These are phyloP conservation scores for Tolmerus cingulatus DNA, from an alignment of 2,888 invertebrate species.

Conservation along the genomic window DNA sequence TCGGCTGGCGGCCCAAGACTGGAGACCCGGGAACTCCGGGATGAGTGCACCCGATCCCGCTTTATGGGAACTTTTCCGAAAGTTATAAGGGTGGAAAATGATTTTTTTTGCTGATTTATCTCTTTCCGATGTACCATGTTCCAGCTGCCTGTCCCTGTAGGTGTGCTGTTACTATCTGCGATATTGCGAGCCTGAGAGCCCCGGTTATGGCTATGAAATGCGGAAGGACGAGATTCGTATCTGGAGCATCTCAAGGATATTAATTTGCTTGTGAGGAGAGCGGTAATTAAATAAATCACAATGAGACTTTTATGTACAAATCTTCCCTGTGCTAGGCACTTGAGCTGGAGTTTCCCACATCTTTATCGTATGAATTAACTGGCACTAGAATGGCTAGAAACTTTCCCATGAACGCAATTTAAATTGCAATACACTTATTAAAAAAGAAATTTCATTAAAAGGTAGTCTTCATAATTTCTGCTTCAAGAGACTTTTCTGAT, in stretches of 20 bases:
- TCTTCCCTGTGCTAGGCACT: background rate
- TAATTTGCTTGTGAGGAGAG: conserved; percentile 6
- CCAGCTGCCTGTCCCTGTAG: background rate
- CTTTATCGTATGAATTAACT: background rate
- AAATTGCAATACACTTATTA: background rate
- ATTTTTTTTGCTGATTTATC: conserved; percentile 33
- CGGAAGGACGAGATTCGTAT: background rate
- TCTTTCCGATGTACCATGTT: conserved; percentile 17
- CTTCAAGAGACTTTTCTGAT: background rate
- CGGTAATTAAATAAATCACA: conserved; percentile 8
- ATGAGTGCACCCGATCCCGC: conserved; percentile 14
- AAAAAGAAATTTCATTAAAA: background rate
- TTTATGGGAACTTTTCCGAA: conserved; percentile 28
- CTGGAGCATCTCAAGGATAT: background rate
- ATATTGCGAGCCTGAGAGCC: background rate
- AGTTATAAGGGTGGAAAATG: conserved; percentile 35
- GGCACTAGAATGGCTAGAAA: background rate
- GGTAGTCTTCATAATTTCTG: background rate
- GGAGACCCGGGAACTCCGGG: background rate
- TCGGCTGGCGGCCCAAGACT: background rate
- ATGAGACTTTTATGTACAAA: background rate
- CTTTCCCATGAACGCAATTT: background rate
- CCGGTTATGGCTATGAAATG: background rate
- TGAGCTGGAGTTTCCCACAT: background rate
- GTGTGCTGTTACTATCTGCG: background rate